phyloP scores from a whole-genome alignment of 2,113 vertebrate genomes.

The Solenodon paradoxus region DNA sequence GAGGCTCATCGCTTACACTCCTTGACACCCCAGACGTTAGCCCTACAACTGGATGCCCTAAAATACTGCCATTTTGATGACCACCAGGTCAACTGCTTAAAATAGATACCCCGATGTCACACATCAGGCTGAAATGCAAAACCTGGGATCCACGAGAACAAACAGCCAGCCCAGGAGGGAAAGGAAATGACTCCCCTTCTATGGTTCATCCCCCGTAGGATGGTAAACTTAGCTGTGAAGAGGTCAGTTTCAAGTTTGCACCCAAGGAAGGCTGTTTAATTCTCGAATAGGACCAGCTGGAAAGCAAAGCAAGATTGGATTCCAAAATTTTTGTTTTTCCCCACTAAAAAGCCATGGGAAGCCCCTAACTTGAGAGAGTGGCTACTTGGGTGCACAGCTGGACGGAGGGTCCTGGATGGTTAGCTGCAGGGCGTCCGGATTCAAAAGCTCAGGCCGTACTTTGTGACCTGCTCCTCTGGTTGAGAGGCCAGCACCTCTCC shows the following conservation, averaged over 20 bases:
- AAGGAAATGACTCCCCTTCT: neutral
- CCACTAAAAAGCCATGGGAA: constrained; percentile 65
- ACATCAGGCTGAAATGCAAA: neutral
- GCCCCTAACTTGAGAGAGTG: neutral
- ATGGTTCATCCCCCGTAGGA: neutral
- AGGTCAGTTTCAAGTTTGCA: constrained; percentile 39
- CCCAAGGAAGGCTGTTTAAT: constrained; percentile 61
- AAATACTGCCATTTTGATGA: constrained; percentile 28
- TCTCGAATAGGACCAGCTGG: constrained; percentile 53
- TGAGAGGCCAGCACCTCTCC: neutral
- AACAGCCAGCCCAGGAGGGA: neutral
- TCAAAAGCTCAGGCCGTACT: neutral
- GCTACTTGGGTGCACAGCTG: neutral
- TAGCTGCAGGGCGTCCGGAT: neutral
- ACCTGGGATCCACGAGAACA: neutral
- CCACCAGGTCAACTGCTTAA: constrained; percentile 46
- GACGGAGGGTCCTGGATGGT: neutral
- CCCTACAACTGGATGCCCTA: neutral
- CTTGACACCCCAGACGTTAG: neutral
- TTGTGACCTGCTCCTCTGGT: neutral
- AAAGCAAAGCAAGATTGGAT: constrained; percentile 65
- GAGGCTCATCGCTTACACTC: neutral
- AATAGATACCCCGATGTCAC: constrained; percentile 13
- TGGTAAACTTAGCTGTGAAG: neutral
- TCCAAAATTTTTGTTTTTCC: constrained; percentile 61